Conservation (phyloP, 2,888 invertebrate species). For the Hemithea aestivaria region DNA sequence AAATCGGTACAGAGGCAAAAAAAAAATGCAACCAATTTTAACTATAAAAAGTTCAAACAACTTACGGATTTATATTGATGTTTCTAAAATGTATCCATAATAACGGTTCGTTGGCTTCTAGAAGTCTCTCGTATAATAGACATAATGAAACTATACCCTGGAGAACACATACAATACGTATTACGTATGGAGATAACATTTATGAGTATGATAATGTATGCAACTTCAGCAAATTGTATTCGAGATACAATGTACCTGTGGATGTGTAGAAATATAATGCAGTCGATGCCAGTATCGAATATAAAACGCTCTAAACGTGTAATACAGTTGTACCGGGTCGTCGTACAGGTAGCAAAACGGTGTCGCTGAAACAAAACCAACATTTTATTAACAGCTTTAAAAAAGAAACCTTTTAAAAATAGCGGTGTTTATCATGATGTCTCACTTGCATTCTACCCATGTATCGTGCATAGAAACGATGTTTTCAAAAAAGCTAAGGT, state of each 20-base stretch:
- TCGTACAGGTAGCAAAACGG: slow-evolving; percentile 97
- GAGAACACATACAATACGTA: slow-evolving; percentile 34
- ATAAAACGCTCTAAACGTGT: slow-evolving; percentile 94
- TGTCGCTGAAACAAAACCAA: slow-evolving; percentile 82
- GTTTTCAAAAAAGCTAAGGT: too few relatives aligned
- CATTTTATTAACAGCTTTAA: not conserved
- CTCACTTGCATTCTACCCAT: too few relatives aligned
- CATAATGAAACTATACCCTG: slow-evolving; percentile 93
- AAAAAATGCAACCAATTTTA: too few relatives aligned
- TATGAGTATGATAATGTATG: too few relatives aligned
- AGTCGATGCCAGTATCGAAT: slow-evolving; percentile 94
- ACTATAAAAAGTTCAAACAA: slow-evolving; percentile 29
- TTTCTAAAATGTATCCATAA: slow-evolving; percentile 95
- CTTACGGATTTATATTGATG: slow-evolving; percentile 94
- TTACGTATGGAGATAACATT: too few relatives aligned
- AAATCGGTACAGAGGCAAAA: too few relatives aligned
- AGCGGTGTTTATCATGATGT: too few relatives aligned
- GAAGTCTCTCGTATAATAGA: slow-evolving; percentile 90
- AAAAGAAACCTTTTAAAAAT: too few relatives aligned
- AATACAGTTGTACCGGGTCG: slow-evolving; percentile 92
- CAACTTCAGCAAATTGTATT: too few relatives aligned
- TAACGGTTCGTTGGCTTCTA: slow-evolving; percentile 94
- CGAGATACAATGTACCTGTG: slow-evolving; percentile 80
- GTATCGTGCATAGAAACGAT: too few relatives aligned
- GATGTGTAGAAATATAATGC: slow-evolving; percentile 94